phyloP scores from a whole-genome alignment of 2,797 vertebrate species.

The Microchirus variegatus region DNA sequence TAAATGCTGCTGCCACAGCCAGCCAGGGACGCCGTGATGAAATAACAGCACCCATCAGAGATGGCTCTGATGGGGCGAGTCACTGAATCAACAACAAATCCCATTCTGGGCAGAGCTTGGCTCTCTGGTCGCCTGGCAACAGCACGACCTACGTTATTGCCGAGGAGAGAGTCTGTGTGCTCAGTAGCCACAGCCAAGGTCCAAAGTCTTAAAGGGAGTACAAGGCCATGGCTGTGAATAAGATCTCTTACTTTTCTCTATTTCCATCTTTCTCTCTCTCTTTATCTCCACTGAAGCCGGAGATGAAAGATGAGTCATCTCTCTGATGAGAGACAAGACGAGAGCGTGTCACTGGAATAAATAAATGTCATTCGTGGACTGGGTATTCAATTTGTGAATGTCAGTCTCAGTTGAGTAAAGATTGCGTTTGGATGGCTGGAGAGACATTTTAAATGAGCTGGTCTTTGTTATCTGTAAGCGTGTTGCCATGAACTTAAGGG shows the following conservation, averaged over 20 bases:
- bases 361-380: slow-evolving; percentile 37
- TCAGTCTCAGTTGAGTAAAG: slow-evolving; percentile 6
- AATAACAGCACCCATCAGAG: slow-evolving; percentile 69
- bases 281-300: slow-evolving; percentile 12
- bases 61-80: slow-evolving; percentile 60
- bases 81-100: slow-evolving; percentile 77
- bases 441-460: neutral
- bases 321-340: slow-evolving; percentile 27
- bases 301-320: slow-evolving; percentile 51
- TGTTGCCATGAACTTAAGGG: neutral
- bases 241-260: slow-evolving; percentile 3
- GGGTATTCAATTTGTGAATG: slow-evolving; percentile 25
- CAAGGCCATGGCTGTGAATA: slow-evolving; percentile 57
- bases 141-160: slow-evolving; percentile 53
- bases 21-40: slow-evolving; percentile 49
- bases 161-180: slow-evolving; percentile 46
- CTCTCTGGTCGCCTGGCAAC: slow-evolving; percentile 79
- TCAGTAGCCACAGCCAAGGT: slow-evolving; percentile 37
- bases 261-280: slow-evolving; percentile 15
- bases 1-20: slow-evolving; percentile 16
- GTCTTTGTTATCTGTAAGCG: neutral
- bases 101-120: slow-evolving; percentile 69
- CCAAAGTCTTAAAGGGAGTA: slow-evolving; percentile 47
- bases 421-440: neutral
- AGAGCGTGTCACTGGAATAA: slow-evolving; percentile 14